Evolutionary conservation across 2,113 vertebrate species (phyloP).

Genomic region (Zosterops pallidus): DNA sequence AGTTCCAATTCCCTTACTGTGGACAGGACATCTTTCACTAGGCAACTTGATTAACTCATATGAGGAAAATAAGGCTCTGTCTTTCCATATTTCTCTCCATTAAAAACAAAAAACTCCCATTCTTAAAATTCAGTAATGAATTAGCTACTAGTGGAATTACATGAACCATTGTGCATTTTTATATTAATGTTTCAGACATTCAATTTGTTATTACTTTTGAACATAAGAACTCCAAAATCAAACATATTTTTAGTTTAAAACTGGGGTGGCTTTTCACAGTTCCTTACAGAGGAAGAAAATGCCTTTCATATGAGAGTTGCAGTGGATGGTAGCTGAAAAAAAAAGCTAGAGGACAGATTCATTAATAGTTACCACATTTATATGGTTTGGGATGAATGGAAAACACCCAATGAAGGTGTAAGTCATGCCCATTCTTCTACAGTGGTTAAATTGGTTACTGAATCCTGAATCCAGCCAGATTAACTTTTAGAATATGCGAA

Average conservation of each 20-base stretch:
- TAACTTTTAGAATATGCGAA: background rate
- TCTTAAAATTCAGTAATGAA: background rate
- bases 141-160: background rate
- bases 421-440: background rate
- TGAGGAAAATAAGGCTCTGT: background rate
- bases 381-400: background rate
- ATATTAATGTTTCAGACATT: background rate
- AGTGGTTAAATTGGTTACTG: background rate
- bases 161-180: background rate
- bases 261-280: background rate
- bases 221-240: background rate
- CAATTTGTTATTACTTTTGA: background rate
- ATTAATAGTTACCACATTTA: background rate
- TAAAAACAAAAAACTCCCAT: fast-evolving
- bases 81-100: background rate
- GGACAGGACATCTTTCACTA: background rate
- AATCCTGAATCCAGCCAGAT: background rate
- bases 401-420: background rate
- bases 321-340: background rate
- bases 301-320: background rate
- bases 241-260: background rate
- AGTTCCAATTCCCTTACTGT: background rate
- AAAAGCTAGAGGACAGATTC: background rate
- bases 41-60: background rate
- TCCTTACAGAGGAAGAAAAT: background rate